Evolutionary conservation across 2,113 vertebrate genomes (phyloP), one percentile per base, ranked within the genome.

Genomic region (Caranx melampygus): DNA sequence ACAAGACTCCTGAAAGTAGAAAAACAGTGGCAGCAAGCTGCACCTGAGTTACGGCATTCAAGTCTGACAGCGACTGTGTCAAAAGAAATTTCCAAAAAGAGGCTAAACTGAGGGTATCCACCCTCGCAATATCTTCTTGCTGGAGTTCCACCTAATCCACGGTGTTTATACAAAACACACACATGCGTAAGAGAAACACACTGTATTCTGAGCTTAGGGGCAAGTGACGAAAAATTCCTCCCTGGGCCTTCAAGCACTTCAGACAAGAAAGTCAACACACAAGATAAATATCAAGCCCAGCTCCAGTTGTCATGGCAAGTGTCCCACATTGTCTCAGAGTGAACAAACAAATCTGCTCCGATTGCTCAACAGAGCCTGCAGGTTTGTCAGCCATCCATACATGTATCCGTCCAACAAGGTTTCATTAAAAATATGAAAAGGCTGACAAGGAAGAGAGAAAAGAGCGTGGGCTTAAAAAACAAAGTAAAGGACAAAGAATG

Each of bases 341-440:
- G 72, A 93, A 90, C 93, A 91, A 92, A 93, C 93, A 94, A 92
- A 93, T 91, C 69, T 81, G 89, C 66, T 76, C 42, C 3, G 85
- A 94, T 95, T 95, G 93, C 94, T 92, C 93, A 94, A 95, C 31
- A 86, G 69, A 86, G 88, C 87, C 81, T 79, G 84, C 66, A 78
- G 93, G 68, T 72, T 81, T 88, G 87, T 90, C 89, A 88, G 84
- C 81, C 86, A 84, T 80, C 88, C 90, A 81, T 80, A 72, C 60
- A 34, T 75, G 63, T 58, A 84, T 75, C 75, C 88, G 79, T 86
- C 73, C 83, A 79, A 62, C 79, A 63, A 33, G 69, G 6, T 57
- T 65, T 78, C 67, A 87, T 54, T 74, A 68, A 61, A 55, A 49
- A 61, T 42, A 45, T 55, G 58, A 83, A 60, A 73, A 51, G 59